phyloP scores from a whole-genome alignment of 2,797 vertebrate genomes.

The Hoplostethus atlanticus region DNA sequence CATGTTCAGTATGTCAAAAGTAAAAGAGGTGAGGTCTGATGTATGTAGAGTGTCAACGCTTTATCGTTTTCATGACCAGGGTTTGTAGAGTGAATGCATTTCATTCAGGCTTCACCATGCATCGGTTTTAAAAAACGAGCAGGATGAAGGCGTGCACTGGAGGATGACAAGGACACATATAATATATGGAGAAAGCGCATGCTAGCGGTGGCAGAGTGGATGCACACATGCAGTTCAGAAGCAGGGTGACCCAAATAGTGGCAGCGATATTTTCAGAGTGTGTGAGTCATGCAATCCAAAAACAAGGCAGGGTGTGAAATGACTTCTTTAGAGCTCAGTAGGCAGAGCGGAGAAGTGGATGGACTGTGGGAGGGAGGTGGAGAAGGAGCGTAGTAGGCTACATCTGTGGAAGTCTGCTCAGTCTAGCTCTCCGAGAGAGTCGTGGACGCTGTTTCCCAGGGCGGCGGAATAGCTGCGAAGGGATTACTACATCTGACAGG shows the following conservation, averaged over 20 bases:
- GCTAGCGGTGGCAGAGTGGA: constrained; percentile 22
- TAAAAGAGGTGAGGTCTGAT: too few relatives aligned
- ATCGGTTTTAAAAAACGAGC: constrained; percentile 1
- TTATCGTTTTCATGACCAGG: too few relatives aligned
- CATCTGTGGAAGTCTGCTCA: constrained; percentile 51
- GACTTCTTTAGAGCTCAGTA: constrained; percentile 60
- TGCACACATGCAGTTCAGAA: constrained; percentile 43
- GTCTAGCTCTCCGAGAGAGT: constrained; percentile 33
- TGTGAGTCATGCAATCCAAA: constrained; percentile 69
- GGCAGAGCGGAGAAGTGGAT: constrained; percentile 48
- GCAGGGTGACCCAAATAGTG: constrained; percentile 72
- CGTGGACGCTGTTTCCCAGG: constrained; percentile 20
- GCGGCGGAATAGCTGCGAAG: not conserved
- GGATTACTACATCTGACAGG: constrained; percentile 13
- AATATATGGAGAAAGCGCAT: not conserved
- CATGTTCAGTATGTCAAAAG: too few relatives aligned
- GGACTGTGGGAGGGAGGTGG: constrained; percentile 59
- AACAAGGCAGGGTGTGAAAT: constrained; percentile 61
- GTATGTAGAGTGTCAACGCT: too few relatives aligned
- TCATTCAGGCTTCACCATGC: not conserved
- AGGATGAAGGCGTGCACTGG: constrained; percentile 2
- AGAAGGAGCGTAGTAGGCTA: constrained; percentile 47
- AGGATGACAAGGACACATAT: constrained; percentile 8
- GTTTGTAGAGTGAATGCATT: too few relatives aligned
- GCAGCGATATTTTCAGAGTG: constrained; percentile 62